Conservation (phyloP, 1,140 invertebrate species). For the Cepaea nemoralis region DNA sequence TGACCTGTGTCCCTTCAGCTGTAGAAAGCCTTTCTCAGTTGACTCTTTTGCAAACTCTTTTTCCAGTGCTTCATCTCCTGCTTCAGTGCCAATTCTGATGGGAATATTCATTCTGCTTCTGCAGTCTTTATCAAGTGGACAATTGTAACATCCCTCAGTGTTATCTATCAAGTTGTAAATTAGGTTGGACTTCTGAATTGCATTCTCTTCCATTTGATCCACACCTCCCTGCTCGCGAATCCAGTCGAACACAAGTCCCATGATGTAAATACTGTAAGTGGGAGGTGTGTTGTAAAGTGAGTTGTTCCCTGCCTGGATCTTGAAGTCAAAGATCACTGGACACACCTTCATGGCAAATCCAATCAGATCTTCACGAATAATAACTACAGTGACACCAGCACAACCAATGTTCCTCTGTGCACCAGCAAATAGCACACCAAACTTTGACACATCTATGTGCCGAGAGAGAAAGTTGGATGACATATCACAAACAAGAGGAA, state of each 20-base stretch:
- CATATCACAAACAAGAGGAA: slow-evolving; percentile 95
- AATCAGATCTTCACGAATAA: slow-evolving; percentile 92
- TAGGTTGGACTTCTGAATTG: slow-evolving; percentile 81
- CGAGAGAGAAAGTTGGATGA: slow-evolving; percentile 95
- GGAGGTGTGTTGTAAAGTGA: slow-evolving; percentile 96
- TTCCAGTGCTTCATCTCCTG: slow-evolving; percentile 82
- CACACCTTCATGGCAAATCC: slow-evolving; percentile 81
- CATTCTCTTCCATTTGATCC: slow-evolving; percentile 80
- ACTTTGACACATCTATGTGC: slow-evolving; percentile 91
- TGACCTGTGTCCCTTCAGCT: slow-evolving; percentile 91
- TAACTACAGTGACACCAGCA: slow-evolving; percentile 91
- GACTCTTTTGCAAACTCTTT: slow-evolving; percentile 88
- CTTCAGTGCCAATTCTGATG: slow-evolving; percentile 83
- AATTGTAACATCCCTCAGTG: slow-evolving; percentile 89
- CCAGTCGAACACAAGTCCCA: slow-evolving; percentile 92
- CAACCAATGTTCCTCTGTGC: slow-evolving; percentile 98
- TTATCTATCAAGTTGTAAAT: slow-evolving; percentile 88
- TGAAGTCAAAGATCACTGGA: slow-evolving; percentile 90
- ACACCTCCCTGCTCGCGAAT: slow-evolving; percentile 89
- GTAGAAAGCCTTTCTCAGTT: slow-evolving; percentile 82
- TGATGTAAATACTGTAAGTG: slow-evolving; percentile 95
- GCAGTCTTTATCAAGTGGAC: slow-evolving; percentile 67
- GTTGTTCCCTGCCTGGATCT: slow-evolving; percentile 84
- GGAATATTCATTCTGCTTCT: slow-evolving; percentile 91
- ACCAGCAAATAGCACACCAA: slow-evolving; percentile 93